phyloP scores from a whole-genome alignment of 2,888 invertebrate species.

The Agriopis aurantiaria region DNA sequence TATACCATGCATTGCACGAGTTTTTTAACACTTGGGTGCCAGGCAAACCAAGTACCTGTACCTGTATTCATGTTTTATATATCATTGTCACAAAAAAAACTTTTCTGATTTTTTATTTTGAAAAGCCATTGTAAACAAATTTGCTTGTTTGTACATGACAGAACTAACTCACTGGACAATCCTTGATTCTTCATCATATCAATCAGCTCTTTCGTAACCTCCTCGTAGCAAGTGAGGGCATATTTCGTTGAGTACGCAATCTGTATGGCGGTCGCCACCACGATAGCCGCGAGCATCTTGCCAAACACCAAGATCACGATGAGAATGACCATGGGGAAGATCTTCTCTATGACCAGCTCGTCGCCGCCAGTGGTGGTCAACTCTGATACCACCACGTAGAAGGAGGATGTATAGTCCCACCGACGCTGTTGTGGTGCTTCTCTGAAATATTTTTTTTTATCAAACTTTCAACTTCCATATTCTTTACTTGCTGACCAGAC shows the following conservation, averaged over 20 bases:
- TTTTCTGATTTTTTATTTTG: too few relatives aligned
- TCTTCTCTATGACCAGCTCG: constrained; percentile 64
- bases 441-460: constrained; percentile 49
- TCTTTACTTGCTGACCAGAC: too few relatives aligned
- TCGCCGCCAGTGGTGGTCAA: constrained; percentile 75
- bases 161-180: constrained; percentile 66
- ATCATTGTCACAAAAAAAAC: too few relatives aligned
- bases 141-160: too few relatives aligned
- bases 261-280: constrained; percentile 75
- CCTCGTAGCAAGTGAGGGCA: constrained; percentile 72
- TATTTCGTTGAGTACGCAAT: constrained; percentile 73
- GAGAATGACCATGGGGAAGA: constrained; percentile 64
- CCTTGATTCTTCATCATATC: constrained; percentile 78
- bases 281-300: constrained; percentile 75
- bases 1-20: too few relatives aligned
- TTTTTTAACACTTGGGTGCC: too few relatives aligned
- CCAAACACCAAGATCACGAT: constrained; percentile 67
- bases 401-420: constrained; percentile 77
- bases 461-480: too few relatives aligned
- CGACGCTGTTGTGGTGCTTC: constrained; percentile 62
- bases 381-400: constrained; percentile 70
- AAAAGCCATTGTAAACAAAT: too few relatives aligned
- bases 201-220: constrained; percentile 66
- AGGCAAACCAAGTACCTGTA: too few relatives aligned
- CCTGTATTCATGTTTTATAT: too few relatives aligned